Evolutionary conservation across 2,888 invertebrate species (phyloP), one percentile per base, ranked within the genome.

Genomic region (Calameuta idolon): DNA sequence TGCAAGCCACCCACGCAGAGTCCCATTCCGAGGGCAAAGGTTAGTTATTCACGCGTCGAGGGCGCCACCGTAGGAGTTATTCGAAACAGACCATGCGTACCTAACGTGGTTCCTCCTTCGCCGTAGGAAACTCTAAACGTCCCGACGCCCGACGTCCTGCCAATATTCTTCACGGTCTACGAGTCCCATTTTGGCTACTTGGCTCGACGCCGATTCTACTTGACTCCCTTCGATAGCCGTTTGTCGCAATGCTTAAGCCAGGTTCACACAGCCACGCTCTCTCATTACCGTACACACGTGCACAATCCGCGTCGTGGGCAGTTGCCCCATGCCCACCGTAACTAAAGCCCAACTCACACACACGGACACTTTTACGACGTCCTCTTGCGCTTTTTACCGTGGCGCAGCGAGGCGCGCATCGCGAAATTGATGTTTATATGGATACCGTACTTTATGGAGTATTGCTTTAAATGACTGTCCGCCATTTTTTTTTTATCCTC

Each of bases 31-130:
- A 82, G 88, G 87, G 85, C 88, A 89, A 87, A 89, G 88, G 89
- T 90, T 89, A 87, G 87, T 89, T 89, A 89, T 89, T 90, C 89
- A 88, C 86, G 90, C 90, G 88, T 88, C 86, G 55, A 86, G 89
- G 89, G 89, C 90, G 90, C 90, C 90, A 89, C 86, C 83, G 87
- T 84, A 85, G 82, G 84, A 87, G 87, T 88, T 88, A 89, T 90
- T 89, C 86, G 86, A 89, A 87, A 82, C 89, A 89, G 88, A 89
- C 88, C 86, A 84, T 87, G 85, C 86, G 87, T 87, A 82, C 83
- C 86, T 86, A 84, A 88, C 84, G 81, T 83, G 83, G 69, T 77
- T 79, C 75, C 30, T 80, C 85, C 55, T 55, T 55, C 55, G 55
- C 55, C 23, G 9, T 81, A 85, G 84, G 83, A 85, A 84, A 83